Percentiles rank a stretch among this genome's conserved stretches.
Conservation (phyloP, 2,113 vertebrate genomes). For the Glaucidium brasilianum region DNA sequence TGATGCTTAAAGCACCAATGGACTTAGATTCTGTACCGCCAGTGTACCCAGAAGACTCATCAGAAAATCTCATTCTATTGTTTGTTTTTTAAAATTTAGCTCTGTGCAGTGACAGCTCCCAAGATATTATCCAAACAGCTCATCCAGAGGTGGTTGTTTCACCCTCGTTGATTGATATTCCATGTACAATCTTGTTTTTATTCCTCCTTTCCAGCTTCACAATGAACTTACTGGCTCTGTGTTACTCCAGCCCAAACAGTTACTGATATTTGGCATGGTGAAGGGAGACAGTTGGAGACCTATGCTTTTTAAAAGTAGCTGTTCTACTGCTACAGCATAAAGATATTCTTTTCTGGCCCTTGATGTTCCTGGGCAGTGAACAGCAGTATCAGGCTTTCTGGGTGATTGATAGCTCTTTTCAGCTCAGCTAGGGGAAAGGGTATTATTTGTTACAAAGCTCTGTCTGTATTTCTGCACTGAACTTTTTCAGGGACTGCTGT, state of each 20-base stretch:
- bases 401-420: neutral
- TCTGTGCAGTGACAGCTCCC: neutral
- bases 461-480: neutral
- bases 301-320: neutral
- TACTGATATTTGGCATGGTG: neutral
- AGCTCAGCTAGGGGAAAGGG: neutral
- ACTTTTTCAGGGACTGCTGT: neutral
- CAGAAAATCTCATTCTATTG: neutral
- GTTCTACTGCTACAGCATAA: neutral
- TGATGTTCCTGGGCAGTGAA: neutral
- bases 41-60: neutral
- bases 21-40: neutral
- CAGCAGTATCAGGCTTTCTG: neutral
- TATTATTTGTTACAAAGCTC: neutral
- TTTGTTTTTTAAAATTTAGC: slow-evolving; percentile 1
- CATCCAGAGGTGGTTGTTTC: neutral
- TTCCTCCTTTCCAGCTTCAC: neutral
- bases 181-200: neutral
- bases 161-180: neutral
- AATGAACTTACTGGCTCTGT: neutral
- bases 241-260: neutral
- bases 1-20: neutral
- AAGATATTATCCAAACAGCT: neutral
- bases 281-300: neutral
- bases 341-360: neutral